Percentiles rank a stretch among this genome's conserved stretches.
Conservation (phyloP, 64 coral and sea anemone genomes). For the Pachyseris speciosa region DNA sequence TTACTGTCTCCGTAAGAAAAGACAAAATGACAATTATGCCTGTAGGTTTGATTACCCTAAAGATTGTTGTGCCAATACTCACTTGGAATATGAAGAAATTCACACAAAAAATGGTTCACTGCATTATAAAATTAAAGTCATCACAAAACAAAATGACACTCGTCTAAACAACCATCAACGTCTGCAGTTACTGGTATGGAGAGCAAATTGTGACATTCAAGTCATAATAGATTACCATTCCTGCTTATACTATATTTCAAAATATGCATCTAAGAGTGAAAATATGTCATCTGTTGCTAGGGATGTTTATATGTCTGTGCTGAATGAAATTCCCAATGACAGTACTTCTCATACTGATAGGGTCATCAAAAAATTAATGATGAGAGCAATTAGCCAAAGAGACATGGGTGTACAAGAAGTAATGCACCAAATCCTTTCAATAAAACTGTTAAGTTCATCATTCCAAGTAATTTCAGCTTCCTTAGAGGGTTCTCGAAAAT, state of each 20-base stretch:
- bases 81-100: slow-evolving; percentile 50
- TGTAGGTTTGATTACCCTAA: slow-evolving; percentile 65
- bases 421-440: slow-evolving; percentile 31
- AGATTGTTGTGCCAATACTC: slow-evolving; percentile 46
- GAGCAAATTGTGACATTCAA: slow-evolving; percentile 63
- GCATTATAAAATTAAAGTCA: slow-evolving; percentile 58
- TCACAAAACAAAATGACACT: slow-evolving; percentile 69
- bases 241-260: slow-evolving; percentile 40
- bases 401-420: slow-evolving; percentile 64
- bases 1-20: slow-evolving; percentile 2
- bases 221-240: slow-evolving; percentile 44
- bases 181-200: not conserved
- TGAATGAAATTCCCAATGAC: slow-evolving; percentile 3
- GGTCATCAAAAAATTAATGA: slow-evolving; percentile 54
- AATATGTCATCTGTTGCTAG: slow-evolving; percentile 47
- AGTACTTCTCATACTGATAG: slow-evolving; percentile 23
- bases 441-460: slow-evolving; percentile 54
- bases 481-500: slow-evolving; percentile 52
- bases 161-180: slow-evolving; percentile 64
- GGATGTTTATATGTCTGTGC: slow-evolving; percentile 44
- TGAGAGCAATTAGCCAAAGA: slow-evolving; percentile 62
- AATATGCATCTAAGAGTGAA: slow-evolving; percentile 54
- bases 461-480: slow-evolving; percentile 35
- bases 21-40: not conserved
- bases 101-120: slow-evolving; percentile 56